Evolutionary conservation across 2,113 vertebrate genomes (phyloP).

Genomic region (Oryzias curvinotus): DNA sequence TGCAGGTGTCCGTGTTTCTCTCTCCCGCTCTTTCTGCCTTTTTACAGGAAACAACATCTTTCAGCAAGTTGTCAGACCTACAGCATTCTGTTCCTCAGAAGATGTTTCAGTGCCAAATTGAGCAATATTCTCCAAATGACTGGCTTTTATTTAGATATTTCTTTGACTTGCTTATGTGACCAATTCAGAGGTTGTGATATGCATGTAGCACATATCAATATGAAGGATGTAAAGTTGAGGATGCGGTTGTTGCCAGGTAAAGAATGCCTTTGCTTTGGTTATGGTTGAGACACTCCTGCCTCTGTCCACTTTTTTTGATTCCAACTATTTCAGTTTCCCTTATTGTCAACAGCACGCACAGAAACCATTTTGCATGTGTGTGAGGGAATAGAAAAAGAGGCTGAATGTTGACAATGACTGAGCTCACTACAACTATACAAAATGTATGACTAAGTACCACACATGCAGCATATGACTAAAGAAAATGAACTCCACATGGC

Average conservation of each 20-base stretch:
- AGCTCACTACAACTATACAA: constrained; percentile 44
- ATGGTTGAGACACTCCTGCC: too few species aligned
- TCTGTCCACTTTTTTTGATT: too few species aligned
- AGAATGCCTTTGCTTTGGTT: neutral
- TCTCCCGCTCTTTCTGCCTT: too few species aligned
- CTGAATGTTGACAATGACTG: constrained; percentile 21
- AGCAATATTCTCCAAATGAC: constrained; percentile 22
- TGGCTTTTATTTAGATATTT: constrained; percentile 35
- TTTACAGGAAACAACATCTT: constrained; percentile 23
- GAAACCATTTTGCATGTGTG: constrained; percentile 25
- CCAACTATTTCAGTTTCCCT: too few species aligned
- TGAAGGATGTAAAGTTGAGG: neutral
- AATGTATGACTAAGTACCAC: constrained; percentile 55
- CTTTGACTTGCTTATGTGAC: constrained; percentile 5
- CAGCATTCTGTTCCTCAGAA: constrained; percentile 13
- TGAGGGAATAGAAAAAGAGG: constrained; percentile 26
- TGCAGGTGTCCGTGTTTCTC: constrained; percentile 36
- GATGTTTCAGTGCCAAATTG: constrained; percentile 10
- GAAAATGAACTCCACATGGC: constrained; percentile 62
- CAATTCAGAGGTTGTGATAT: neutral
- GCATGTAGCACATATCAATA: neutral
- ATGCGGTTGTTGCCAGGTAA: neutral
- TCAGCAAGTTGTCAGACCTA: constrained; percentile 11
- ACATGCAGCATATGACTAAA: constrained; percentile 49
- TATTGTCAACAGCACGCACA: constrained; percentile 20